Conservation (phyloP, 2,113 vertebrate genomes). For the Bufo bufo region DNA sequence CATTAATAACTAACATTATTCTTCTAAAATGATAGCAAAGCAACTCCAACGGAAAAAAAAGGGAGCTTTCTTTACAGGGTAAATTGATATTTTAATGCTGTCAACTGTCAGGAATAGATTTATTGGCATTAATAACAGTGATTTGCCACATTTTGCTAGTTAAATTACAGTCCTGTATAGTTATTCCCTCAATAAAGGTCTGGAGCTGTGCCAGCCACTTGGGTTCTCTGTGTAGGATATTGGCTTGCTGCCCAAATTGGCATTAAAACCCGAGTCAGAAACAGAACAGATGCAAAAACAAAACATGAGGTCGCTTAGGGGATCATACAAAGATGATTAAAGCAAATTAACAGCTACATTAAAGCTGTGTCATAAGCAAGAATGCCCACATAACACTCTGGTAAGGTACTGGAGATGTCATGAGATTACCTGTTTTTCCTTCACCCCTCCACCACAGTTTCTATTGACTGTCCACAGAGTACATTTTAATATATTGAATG, state of each 20-base stretch:
- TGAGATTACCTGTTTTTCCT: not conserved
- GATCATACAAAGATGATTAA: conserved; percentile 74
- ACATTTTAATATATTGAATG: not conserved
- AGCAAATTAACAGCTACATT: conserved; percentile 72
- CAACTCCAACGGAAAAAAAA: conserved; percentile 65
- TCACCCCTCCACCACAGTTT: not conserved
- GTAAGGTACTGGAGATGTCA: conserved; percentile 1
- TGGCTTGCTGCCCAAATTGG: conserved; percentile 72
- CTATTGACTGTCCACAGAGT: not conserved
- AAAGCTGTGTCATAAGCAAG: conserved; percentile 54
- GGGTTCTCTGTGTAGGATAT: conserved; percentile 56
- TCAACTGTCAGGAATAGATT: conserved; percentile 72
- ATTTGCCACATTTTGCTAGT: conserved; percentile 73
- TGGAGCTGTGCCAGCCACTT: conserved; percentile 66
- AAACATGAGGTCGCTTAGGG: conserved; percentile 71
- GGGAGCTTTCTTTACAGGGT: conserved; percentile 67
- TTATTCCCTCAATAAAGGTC: conserved; percentile 70
- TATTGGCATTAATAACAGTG: conserved; percentile 73
- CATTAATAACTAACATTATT: conserved; percentile 73
- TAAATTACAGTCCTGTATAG: conserved; percentile 72
- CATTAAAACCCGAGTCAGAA: conserved; percentile 73
- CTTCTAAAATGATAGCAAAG: conserved; percentile 64
- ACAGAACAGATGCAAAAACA: conserved; percentile 72
- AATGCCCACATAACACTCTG: not conserved
- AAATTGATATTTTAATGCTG: conserved; percentile 72